Conservation (phyloP, 1,140 invertebrate species). For the Leguminivora glycinivorella region DNA sequence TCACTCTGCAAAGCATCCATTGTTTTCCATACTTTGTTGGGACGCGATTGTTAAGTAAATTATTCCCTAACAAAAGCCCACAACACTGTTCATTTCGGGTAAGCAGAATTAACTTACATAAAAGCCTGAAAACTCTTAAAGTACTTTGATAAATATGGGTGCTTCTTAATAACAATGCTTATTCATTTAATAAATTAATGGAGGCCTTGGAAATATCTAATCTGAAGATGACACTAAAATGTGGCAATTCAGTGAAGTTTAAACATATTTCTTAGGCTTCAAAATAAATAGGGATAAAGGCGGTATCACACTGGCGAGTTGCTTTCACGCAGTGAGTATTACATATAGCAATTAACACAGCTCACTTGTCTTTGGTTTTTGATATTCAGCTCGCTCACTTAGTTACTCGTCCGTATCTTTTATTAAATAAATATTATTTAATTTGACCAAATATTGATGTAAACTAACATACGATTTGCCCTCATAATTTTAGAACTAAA, state of each 20-base stretch:
- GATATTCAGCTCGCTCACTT: too few relatives aligned
- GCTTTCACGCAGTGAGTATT: too few relatives aligned
- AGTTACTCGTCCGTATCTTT: too few relatives aligned
- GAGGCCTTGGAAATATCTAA: background rate
- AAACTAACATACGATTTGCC: too few relatives aligned
- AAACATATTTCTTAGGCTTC: too few relatives aligned
- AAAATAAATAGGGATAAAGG: too few relatives aligned
- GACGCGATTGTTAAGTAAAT: constrained; percentile 11
- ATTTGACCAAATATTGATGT: too few relatives aligned
- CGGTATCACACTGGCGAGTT: too few relatives aligned
- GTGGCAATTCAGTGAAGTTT: background rate
- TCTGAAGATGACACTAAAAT: background rate
- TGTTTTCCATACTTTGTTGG: constrained; percentile 4
- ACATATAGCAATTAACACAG: too few relatives aligned
- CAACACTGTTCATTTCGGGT: constrained; percentile 6
- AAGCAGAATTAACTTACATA: constrained; percentile 4
- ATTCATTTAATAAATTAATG: background rate
- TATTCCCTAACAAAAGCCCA: background rate
- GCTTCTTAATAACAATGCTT: background rate
- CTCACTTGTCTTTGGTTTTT: too few relatives aligned
- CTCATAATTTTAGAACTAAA: too few relatives aligned
- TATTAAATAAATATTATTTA: too few relatives aligned
- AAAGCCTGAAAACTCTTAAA: background rate
- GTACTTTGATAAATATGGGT: background rate
- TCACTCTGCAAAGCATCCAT: background rate